Evolutionary conservation across 2,797 vertebrate species (phyloP).

Genomic region (Echeneis naucrates): DNA sequence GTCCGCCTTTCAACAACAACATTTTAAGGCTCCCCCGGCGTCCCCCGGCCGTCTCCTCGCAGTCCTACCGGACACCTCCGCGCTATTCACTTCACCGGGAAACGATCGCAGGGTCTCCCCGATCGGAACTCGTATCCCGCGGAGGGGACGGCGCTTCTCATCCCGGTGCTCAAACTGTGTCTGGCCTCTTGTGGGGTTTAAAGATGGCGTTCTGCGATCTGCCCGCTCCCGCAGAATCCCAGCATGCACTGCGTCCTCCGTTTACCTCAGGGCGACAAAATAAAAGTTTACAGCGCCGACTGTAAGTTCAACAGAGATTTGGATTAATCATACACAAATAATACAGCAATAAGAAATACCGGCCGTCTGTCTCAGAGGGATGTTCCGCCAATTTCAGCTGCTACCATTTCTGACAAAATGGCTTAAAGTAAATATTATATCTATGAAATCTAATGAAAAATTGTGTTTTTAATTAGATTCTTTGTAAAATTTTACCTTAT

Average conservation of each 20-base stretch:
- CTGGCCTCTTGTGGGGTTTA: conserved; percentile 87
- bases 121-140: conserved; percentile 64
- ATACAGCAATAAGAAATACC: too few species aligned
- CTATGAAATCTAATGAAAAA: too few species aligned
- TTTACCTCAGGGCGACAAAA: conserved; percentile 33
- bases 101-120: conserved; percentile 31
- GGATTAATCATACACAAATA: too few species aligned
- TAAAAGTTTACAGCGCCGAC: conserved; percentile 35
- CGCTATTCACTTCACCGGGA: conserved; percentile 35
- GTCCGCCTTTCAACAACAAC: conserved; percentile 69
- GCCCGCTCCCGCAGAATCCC: conserved; percentile 83
- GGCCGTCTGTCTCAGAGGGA: too few species aligned
- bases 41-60: conserved; percentile 45
- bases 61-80: conserved; percentile 36
- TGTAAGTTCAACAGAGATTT: not conserved
- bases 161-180: conserved; percentile 78
- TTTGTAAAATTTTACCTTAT: too few species aligned
- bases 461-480: too few species aligned
- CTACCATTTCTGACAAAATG: too few species aligned
- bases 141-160: conserved; percentile 66
- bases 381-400: too few species aligned
- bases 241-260: conserved; percentile 75
- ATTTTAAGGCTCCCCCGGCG: conserved; percentile 45
- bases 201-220: conserved; percentile 85
- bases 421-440: too few species aligned